Base-by-base conservation (phyloP, 2,797 vertebrate genomes). In the Anguilla megastoma region DNA sequence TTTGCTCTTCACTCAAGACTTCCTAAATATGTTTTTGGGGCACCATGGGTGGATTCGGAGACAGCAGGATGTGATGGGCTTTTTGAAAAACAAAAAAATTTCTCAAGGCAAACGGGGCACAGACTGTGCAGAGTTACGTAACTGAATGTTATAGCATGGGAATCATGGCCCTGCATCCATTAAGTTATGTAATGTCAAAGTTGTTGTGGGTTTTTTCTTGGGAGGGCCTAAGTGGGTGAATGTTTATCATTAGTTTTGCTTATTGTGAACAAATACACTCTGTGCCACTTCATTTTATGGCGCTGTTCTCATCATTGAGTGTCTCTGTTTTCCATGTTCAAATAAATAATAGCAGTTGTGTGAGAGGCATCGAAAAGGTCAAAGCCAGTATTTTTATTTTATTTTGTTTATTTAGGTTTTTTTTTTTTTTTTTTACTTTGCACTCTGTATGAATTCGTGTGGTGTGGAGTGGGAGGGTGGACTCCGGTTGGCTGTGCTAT, bases 121-220 rank as follows among this genome's bases (percentile, higher is more conserved):
- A 85, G 48, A 45, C 60, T 71, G 27, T 71, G 45, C 45, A 69
- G 33, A 71, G 30, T 85, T 85, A 60, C 33, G 48, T 85, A 85
- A 85, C 33, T 41, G 30, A 21, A 2, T 24, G 54, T 54, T 33
- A 30, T 45, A 12, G 30, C 45, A 36, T 69, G 18, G 27, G 85
- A 86, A 50, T 86, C n/a, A 12, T 86, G 2, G 54, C 85, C 24
- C 58, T 41, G 18, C 10, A 33, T 71, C 36, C 85, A 50, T 18
- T 14, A 12, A 54, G 66, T 86, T 71, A 48, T 27, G 36, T n/a
- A 86, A 52, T 45, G 63, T 50, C 48, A 50, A 60, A 66, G 41
- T 50, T 86, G 41, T 86, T 48, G 18, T 41, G 41, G 63, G 63
- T 27, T 27, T 66, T 74, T 60, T 82, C 50, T n/a, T 18, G 18